Base-by-base conservation (phyloP, 1,140 invertebrate species). In the Bombyx mori region DNA sequence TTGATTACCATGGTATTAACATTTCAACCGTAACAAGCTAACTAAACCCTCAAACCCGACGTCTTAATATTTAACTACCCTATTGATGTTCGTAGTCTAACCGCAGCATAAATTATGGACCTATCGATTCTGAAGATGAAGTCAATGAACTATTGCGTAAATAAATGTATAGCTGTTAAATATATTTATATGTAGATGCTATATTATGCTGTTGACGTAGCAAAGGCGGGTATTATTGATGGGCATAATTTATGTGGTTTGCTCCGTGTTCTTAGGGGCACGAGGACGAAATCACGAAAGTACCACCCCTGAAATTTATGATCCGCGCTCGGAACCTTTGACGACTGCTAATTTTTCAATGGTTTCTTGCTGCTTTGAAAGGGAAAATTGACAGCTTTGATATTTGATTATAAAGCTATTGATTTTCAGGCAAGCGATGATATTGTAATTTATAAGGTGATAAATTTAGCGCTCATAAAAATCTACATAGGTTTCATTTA, bases 291-390 rank as follows among this genome's bases (percentile, higher is more conserved):
- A 76, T 76, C 73, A 76, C 66, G 71, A 65, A 58, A 71, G 68
- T 63, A 70, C 66, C 70, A 63, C 66, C 71, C 26, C 66, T 60
- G 12, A 67, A 71, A 79, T 79, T 78, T 78, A 78, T 78, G 73
- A 68, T 61, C 66, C 69, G 54, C 56, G 47, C 54, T 56, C 55
- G 54, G 64, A 65, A 72, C 67, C 64, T 72, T 69, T 69, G 71
- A 74, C 74, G 73, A 70, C 72, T 74, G 64, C 70, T 70, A 76
- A 78, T 78, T 76, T 78, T 78, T 74, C 71, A 75, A 57, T 57
- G 60, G 63, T 55, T n/a, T 58, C 50, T 55, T n/a, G 60, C 50
- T 48, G 54, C 54, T 44, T 8, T 54, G 18, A 45, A 45, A 62
- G 68, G 50, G n/a, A 69, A 68, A 67, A 69, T 66, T 65, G 61